Conservation (phyloP, 2,113 vertebrate species). For the Ondatra zibethicus region DNA sequence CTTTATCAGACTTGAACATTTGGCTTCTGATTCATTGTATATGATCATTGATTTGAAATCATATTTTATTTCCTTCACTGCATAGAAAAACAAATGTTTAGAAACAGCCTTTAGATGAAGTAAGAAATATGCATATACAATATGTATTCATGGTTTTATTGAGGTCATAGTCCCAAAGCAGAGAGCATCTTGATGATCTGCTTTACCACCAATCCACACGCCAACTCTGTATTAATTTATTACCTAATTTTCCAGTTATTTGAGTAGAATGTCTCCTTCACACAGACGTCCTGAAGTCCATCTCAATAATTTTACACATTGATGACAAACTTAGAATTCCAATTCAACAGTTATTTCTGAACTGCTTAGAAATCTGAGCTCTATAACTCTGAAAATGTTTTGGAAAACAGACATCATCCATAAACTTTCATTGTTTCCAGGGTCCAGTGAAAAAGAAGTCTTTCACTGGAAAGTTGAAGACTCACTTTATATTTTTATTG, state of each 20-base stretch:
- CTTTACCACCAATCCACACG: fast-evolving
- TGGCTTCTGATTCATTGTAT: fast-evolving
- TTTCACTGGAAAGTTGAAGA: not conserved
- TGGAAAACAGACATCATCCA: not conserved
- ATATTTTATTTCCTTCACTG: not conserved
- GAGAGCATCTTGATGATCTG: not conserved
- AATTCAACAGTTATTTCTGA: not conserved
- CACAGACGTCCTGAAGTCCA: not conserved
- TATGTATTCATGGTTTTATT: not conserved
- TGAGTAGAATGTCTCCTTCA: not conserved
- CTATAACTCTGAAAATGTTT: not conserved
- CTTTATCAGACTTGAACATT: not conserved
- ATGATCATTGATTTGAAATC: not conserved
- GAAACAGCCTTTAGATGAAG: not conserved
- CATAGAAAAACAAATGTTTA: not conserved
- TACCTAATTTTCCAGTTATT: not conserved
- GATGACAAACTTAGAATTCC: no score
- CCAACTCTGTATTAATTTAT: fast-evolving
- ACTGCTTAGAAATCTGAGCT: fast-evolving
- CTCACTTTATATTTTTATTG: fast-evolving
- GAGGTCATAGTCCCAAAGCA: not conserved
- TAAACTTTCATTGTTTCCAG: fast-evolving
- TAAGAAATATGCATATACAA: not conserved
- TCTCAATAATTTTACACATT: not conserved
- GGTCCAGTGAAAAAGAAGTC: not conserved